These are phyloP conservation scores for Hippocampus mohnikei DNA, from an alignment of 2,113 vertebrate species.

Conservation along the genomic window DNA sequence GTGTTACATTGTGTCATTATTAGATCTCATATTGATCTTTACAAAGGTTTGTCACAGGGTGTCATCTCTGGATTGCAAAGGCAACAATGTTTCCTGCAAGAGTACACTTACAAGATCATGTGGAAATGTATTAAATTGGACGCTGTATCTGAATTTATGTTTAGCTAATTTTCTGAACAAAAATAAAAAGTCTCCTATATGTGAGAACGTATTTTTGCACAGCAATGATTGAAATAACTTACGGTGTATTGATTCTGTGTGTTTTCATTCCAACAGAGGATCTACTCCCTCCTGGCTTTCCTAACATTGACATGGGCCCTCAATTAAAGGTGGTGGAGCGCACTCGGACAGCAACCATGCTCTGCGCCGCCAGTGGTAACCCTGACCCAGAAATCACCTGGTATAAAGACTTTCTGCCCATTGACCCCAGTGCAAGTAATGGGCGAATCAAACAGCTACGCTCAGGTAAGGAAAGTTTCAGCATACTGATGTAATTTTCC, in stretches of 20 bases:
- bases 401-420: conserved; percentile 98
- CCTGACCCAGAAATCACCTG: conserved; percentile 98
- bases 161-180: no score
- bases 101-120: background rate
- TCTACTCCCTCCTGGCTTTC: conserved; percentile 90
- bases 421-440: conserved; percentile 88
- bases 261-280: conserved; percentile 78
- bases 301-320: conserved; percentile 97
- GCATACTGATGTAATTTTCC: background rate
- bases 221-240: background rate
- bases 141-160: background rate
- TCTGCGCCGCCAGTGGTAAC: conserved; percentile 94
- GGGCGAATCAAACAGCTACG: conserved; percentile 94
- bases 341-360: conserved; percentile 94
- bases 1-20: background rate
- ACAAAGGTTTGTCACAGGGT: background rate
- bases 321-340: conserved; percentile 97
- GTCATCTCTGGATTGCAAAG: background rate
- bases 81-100: background rate
- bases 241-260: no score
- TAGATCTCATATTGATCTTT: background rate
- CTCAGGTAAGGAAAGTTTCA: conserved; percentile 79
- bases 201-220: background rate
- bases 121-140: background rate
- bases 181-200: background rate